Conservation (phyloP, 2,888 invertebrate genomes). For the Platycnemis pennipes region DNA sequence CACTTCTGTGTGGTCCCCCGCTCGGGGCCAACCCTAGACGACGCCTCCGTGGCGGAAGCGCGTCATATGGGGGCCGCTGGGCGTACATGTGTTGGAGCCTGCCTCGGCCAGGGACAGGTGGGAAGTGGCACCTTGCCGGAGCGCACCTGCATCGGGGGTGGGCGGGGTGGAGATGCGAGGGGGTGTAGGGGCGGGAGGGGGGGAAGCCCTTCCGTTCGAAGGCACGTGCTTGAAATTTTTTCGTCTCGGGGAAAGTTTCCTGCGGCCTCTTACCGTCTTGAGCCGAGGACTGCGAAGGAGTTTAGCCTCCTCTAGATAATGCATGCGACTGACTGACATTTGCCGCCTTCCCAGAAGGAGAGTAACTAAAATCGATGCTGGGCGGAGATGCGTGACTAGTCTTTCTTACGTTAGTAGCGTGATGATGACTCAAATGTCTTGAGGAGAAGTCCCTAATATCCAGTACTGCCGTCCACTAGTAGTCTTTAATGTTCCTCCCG, state of each 20-base stretch:
- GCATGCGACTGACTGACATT: too few relatives aligned
- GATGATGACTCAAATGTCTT: too few relatives aligned
- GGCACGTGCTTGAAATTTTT: slow-evolving; percentile 45
- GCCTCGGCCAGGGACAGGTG: not conserved
- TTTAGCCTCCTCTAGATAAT: not conserved
- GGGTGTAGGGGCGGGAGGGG: not conserved
- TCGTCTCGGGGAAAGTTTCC: not conserved
- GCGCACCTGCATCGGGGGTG: slow-evolving; percentile 3
- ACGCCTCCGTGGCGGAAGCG: not conserved
- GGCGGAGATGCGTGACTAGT: too few relatives aligned
- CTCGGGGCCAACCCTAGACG: not conserved
- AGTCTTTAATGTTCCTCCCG: too few relatives aligned
- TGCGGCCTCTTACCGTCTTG: not conserved
- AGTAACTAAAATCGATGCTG: too few relatives aligned
- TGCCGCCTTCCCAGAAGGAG: too few relatives aligned
- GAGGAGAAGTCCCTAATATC: too few relatives aligned
- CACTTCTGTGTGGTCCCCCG: not conserved
- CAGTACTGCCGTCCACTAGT: too few relatives aligned
- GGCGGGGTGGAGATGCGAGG: not conserved
- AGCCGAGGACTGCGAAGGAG: too few relatives aligned
- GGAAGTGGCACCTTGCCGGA: slow-evolving; percentile 1
- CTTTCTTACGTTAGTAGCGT: too few relatives aligned
- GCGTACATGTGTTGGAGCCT: too few relatives aligned
- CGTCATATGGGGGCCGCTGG: too few relatives aligned
- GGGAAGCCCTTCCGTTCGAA: not conserved